phyloP scores from a whole-genome alignment of 2,113 vertebrate species.

The Muntiacus muntjak region DNA sequence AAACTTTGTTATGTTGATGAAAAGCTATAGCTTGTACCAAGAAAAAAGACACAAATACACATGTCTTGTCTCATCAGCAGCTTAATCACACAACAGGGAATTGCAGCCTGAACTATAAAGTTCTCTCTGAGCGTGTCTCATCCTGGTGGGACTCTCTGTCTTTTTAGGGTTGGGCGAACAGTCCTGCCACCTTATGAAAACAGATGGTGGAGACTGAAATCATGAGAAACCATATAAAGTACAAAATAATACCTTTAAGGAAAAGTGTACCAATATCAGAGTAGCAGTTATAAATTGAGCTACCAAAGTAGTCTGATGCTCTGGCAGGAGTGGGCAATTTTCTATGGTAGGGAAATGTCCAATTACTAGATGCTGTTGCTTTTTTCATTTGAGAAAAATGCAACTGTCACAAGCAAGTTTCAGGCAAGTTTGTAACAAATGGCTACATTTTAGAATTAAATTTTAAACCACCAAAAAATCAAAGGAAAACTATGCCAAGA shows the following conservation, averaged over 20 bases:
- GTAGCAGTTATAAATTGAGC: constrained; percentile 17
- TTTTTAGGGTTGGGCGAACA: too few species aligned
- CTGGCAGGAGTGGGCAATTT: constrained; percentile 12
- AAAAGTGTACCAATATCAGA: neutral
- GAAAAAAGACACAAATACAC: neutral
- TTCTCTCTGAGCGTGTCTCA: neutral
- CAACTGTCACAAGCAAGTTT: neutral
- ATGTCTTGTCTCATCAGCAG: neutral
- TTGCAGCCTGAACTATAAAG: neutral
- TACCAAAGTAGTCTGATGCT: neutral
- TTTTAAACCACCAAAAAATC: neutral
- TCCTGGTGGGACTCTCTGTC: neutral
- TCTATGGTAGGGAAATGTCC: constrained; percentile 30
- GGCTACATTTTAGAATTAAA: constrained; percentile 17
- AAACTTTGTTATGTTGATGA: neutral
- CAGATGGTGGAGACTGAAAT: neutral
- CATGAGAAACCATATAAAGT: neutral
- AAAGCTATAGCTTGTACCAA: neutral
- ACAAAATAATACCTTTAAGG: neutral
- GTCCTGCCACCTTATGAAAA: neutral
- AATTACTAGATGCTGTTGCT: constrained; percentile 7
- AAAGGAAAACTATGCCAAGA: neutral
- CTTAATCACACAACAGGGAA: neutral
- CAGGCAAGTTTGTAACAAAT: constrained; percentile 42
- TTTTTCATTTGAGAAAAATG: constrained; percentile 40